Evolutionary conservation across 2,888 invertebrate species (phyloP).

Genomic region (Acrobasis consociella): DNA sequence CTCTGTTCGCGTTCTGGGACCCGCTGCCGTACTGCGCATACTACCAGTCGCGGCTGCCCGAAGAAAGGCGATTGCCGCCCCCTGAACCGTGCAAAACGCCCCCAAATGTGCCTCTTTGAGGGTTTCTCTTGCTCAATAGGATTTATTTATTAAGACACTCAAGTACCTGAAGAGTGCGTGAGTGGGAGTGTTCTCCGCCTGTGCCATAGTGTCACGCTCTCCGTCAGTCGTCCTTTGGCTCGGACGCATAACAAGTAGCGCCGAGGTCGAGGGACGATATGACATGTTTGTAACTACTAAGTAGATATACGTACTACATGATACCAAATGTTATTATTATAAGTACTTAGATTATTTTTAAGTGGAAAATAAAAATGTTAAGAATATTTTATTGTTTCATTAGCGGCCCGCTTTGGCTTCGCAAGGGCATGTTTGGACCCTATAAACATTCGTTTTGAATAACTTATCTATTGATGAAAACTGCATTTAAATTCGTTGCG

Average conservation of each 20-base stretch:
- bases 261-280: slow-evolving; percentile 58
- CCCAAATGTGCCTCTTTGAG: slow-evolving; percentile 75
- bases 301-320: slow-evolving; percentile 62
- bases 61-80: slow-evolving; percentile 69
- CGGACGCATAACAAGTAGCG: slow-evolving; percentile 46
- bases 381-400: slow-evolving; percentile 2
- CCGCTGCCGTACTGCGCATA: slow-evolving; percentile 93
- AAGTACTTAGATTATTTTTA: slow-evolving; percentile 46
- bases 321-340: slow-evolving; percentile 55
- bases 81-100: slow-evolving; percentile 82
- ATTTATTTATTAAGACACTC: slow-evolving; percentile 73
- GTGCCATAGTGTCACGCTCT: slow-evolving; percentile 45
- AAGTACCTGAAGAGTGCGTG: slow-evolving; percentile 79
- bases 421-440: too few species aligned
- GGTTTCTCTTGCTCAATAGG: slow-evolving; percentile 39
- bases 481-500: too few species aligned
- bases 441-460: too few species aligned
- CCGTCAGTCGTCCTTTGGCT: slow-evolving; percentile 48
- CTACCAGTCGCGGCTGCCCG: slow-evolving; percentile 90
- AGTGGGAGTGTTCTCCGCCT: slow-evolving; percentile 57
- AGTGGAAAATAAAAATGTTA: slow-evolving; percentile 16
- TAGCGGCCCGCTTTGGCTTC: neutral
- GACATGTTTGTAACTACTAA: slow-evolving; percentile 77
- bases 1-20: slow-evolving; percentile 92
- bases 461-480: too few species aligned